Evolutionary conservation across 2,888 invertebrate species (phyloP).

Genomic region (Ceriagrion tenellum): DNA sequence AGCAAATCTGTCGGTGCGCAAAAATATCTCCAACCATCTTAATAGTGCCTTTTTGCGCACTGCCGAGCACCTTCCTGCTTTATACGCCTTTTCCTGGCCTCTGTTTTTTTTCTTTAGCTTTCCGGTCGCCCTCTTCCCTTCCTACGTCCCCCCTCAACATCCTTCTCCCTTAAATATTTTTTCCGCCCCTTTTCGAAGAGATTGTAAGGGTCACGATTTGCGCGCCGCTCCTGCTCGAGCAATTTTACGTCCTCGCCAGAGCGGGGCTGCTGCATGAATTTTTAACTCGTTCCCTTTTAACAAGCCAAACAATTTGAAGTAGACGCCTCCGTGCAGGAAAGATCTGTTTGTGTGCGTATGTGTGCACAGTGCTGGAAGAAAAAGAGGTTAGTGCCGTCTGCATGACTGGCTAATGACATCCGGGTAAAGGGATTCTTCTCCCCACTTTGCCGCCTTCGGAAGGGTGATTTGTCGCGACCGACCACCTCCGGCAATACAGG

Average conservation of each 20-base stretch:
- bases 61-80: not conserved
- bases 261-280: not conserved
- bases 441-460: no score
- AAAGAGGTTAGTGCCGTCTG: no score
- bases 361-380: not conserved
- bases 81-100: not conserved
- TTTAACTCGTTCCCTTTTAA: constrained; percentile 5
- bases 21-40: no score
- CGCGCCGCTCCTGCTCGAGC: not conserved
- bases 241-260: not conserved
- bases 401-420: no score
- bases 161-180: not conserved
- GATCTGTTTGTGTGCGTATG: not conserved
- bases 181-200: not conserved
- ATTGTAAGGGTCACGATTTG: not conserved
- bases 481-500: no score
- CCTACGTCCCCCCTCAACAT: not conserved
- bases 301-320: not conserved
- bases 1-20: no score
- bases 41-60: no score
- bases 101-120: not conserved
- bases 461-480: no score
- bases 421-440: no score
- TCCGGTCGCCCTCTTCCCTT: no score
- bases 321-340: not conserved